Conservation (phyloP, 37 sponge, comb jelly and placozoan genomes). For the Ephydatia muelleri region DNA sequence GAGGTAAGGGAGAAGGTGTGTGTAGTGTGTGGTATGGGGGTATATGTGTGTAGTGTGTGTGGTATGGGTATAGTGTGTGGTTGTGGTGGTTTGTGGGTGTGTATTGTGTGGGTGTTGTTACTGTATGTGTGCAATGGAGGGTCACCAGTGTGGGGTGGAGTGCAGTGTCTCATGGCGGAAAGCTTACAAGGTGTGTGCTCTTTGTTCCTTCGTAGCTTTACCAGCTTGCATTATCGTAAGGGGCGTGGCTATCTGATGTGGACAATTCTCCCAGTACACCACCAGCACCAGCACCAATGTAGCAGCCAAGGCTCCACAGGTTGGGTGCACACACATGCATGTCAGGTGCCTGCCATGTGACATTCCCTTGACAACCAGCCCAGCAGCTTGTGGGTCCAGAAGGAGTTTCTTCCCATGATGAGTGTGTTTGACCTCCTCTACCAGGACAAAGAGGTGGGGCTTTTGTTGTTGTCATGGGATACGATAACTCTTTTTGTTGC, state of each 20-base stretch:
- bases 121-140: not conserved
- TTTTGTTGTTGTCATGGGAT: too few relatives aligned
- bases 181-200: too few relatives aligned
- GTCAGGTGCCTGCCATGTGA: not conserved
- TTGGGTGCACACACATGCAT: not conserved
- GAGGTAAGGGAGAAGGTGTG: conserved; percentile 46
- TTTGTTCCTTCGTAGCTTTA: conserved; percentile 33
- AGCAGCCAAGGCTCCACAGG: not conserved
- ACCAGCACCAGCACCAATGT: conserved; percentile 30
- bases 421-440: conserved; percentile 64
- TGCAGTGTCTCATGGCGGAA: too few relatives aligned
- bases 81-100: too few relatives aligned
- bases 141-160: not conserved
- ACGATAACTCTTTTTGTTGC: not conserved
- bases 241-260: conserved; percentile 77
- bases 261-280: conserved; percentile 59
- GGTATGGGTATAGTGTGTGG: not conserved
- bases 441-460: conserved; percentile 41
- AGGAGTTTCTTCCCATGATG: conserved; percentile 63
- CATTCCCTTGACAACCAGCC: not conserved
- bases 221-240: conserved; percentile 25
- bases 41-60: not conserved
- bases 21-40: too few relatives aligned
- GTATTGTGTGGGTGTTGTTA: not conserved
- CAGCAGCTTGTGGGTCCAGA: conserved; percentile 13